Percentiles rank a stretch among this genome's conserved stretches.
These are phyloP conservation scores for Hyphantria cunea DNA, from an alignment of 1,140 invertebrate species.

Conservation along the genomic window DNA sequence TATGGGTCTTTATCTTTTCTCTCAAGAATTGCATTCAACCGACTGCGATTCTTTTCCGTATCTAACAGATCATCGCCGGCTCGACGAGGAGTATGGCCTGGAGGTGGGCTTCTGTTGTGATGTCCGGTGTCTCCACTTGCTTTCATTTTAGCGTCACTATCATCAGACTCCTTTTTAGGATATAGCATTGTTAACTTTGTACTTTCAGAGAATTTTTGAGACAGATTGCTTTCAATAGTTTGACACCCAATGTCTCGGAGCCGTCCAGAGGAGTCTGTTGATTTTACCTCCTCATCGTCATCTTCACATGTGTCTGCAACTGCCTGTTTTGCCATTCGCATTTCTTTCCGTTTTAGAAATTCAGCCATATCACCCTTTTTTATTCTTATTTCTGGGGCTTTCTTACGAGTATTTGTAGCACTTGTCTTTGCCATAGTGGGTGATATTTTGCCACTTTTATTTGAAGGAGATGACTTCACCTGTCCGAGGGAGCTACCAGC, in stretches of 20 bases:
- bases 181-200: slow-evolving; percentile 69
- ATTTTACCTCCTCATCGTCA: slow-evolving; percentile 48
- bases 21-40: slow-evolving; percentile 70
- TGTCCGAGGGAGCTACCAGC: slow-evolving; percentile 49
- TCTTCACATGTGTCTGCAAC: slow-evolving; percentile 39
- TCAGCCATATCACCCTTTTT: slow-evolving; percentile 78
- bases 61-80: slow-evolving; percentile 60
- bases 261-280: slow-evolving; percentile 57
- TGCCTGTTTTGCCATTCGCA: slow-evolving; percentile 44
- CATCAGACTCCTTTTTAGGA: slow-evolving; percentile 59
- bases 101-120: slow-evolving; percentile 43
- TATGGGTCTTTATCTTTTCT: slow-evolving; percentile 74
- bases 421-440: slow-evolving; percentile 57
- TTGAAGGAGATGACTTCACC: slow-evolving; percentile 69
- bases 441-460: slow-evolving; percentile 58
- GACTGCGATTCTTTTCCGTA: slow-evolving; percentile 55
- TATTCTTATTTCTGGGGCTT: slow-evolving; percentile 56
- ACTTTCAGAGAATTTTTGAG: slow-evolving; percentile 61
- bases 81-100: slow-evolving; percentile 39
- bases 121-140: slow-evolving; percentile 65
- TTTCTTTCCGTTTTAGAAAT: slow-evolving; percentile 68
- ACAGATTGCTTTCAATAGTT: slow-evolving; percentile 67
- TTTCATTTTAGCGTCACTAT: slow-evolving; percentile 58
- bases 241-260: slow-evolving; percentile 69
- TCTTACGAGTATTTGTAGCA: slow-evolving; percentile 52